These are phyloP conservation scores for Nysson spinosus DNA, from an alignment of 2,888 invertebrate species.

Conservation along the genomic window DNA sequence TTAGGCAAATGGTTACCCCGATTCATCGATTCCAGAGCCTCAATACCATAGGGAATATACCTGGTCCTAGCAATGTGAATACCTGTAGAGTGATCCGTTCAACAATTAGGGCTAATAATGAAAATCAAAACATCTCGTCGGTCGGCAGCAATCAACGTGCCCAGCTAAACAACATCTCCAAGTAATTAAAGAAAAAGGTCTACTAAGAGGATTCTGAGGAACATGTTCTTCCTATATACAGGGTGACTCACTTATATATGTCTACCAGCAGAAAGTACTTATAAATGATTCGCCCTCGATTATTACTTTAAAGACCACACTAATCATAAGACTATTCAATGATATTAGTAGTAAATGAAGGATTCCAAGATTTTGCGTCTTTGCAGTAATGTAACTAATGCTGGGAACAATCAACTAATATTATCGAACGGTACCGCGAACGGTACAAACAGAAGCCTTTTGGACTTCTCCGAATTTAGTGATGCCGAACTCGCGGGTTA, in stretches of 20 bases:
- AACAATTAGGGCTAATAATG: conserved; percentile 52
- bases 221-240: conserved; percentile 73
- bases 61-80: conserved; percentile 73
- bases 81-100: conserved; percentile 56
- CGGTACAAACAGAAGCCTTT: conserved; percentile 61
- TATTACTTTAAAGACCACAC: not conserved
- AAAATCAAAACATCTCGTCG: conserved; percentile 53
- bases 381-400: conserved; percentile 67
- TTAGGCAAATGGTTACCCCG: conserved; percentile 85
- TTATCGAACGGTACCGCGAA: conserved; percentile 60
- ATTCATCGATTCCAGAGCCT: conserved; percentile 84
- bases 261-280: conserved; percentile 56
- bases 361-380: conserved; percentile 19
- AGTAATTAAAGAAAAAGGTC: conserved; percentile 71
- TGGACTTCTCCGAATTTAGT: conserved; percentile 84
- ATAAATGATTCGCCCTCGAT: conserved; percentile 60
- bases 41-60: conserved; percentile 79
- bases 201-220: conserved; percentile 70
- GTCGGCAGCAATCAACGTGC: conserved; percentile 52
- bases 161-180: conserved; percentile 64
- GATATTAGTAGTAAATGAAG: not conserved
- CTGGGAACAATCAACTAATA: conserved; percentile 65
- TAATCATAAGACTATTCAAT: conserved; percentile 12
- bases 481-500: conserved; percentile 81
- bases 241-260: conserved; percentile 71